phyloP scores from a whole-genome alignment of 1,140 invertebrate species.

The Pachypsylla venusta region DNA sequence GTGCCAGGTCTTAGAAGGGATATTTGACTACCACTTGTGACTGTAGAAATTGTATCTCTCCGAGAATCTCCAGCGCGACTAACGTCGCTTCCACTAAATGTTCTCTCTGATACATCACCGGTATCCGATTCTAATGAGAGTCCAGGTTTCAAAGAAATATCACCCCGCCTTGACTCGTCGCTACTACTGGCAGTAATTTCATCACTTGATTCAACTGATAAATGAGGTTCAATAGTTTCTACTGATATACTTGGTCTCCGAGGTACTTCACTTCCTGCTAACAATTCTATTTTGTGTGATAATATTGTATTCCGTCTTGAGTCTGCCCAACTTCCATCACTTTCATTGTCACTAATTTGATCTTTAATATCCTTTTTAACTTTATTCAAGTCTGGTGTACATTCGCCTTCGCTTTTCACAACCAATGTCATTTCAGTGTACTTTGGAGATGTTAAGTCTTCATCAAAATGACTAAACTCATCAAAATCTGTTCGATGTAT shows the following conservation, averaged over 20 bases:
- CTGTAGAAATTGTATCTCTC: conserved; percentile 25
- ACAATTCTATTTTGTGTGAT: conserved; percentile 20
- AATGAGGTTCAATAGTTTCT: conserved; percentile 23
- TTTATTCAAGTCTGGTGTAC: conserved; percentile 11
- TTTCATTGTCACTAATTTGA: conserved; percentile 3
- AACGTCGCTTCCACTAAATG: conserved; percentile 19
- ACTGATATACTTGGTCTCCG: conserved; percentile 25
- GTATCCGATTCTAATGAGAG: conserved; percentile 22
- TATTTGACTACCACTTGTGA: conserved; percentile 22
- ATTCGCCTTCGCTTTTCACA: conserved; percentile 11
- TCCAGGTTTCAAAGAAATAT: conserved; percentile 12
- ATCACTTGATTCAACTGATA: neutral
- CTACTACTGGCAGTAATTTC: conserved; percentile 19
- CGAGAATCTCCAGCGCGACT: conserved; percentile 22
- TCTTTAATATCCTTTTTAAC: neutral
- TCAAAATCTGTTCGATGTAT: conserved; percentile 10
- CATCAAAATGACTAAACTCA: neutral
- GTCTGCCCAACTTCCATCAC: conserved; percentile 22
- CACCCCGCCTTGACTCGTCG: conserved; percentile 22
- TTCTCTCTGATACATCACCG: conserved; percentile 18
- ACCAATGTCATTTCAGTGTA: conserved; percentile 29
- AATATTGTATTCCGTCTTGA: conserved; percentile 23
- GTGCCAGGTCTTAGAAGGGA: conserved; percentile 30
- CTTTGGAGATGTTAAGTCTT: conserved; percentile 13
- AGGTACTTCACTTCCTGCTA: conserved; percentile 21